A percentile compares a stretch with the other conserved stretches of the same genome.
Conservation (phyloP, 1,140 invertebrate species). For the Drosophila suzukii region DNA sequence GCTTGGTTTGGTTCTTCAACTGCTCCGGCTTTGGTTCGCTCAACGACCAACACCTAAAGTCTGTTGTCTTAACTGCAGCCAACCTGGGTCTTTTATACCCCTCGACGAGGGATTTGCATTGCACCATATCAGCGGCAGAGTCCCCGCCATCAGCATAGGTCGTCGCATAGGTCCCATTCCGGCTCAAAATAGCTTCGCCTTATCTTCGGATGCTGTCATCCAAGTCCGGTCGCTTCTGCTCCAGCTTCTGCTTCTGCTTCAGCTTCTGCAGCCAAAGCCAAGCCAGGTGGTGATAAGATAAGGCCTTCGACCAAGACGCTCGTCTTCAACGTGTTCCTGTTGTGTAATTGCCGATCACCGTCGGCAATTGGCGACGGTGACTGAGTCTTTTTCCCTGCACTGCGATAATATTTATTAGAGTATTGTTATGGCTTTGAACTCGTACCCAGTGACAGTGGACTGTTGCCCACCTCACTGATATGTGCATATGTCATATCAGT, state of each 20-base stretch:
- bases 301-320: background rate
- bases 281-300: constrained; percentile 30
- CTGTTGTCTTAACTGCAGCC: constrained; percentile 51
- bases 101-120: constrained; percentile 9
- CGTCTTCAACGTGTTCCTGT: constrained; percentile 8
- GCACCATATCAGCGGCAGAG: constrained; percentile 40
- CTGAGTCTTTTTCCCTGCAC: constrained; percentile 6
- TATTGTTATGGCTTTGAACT: constrained; percentile 35
- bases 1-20: constrained; percentile 25
- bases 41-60: constrained; percentile 74
- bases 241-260: background rate
- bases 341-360: constrained; percentile 2
- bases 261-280: background rate
- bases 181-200: constrained; percentile 18
- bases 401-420: constrained; percentile 24
- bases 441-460: constrained; percentile 2
- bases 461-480: constrained; percentile 14
- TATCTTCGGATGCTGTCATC: constrained; percentile 24
- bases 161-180: constrained; percentile 22
- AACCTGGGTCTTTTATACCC: constrained; percentile 45
- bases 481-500: constrained; percentile 13
- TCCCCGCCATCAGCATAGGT: constrained; percentile 17
- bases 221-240: background rate
- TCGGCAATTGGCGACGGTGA: constrained; percentile 9
- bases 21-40: constrained; percentile 69